These are phyloP conservation scores for Linepithema humile DNA, from an alignment of 1,140 invertebrate genomes.

Conservation along the genomic window DNA sequence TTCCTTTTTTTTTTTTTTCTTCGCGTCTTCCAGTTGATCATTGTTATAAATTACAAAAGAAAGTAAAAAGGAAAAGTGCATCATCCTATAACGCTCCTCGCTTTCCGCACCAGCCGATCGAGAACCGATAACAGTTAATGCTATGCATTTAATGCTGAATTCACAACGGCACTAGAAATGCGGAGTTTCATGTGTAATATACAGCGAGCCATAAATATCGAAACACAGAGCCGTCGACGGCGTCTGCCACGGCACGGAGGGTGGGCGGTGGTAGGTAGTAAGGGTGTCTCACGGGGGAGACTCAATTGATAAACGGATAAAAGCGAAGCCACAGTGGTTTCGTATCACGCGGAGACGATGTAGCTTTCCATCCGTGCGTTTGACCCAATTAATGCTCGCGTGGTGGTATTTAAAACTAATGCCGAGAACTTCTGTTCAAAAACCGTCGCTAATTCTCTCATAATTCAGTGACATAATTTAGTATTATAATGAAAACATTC, in stretches of 20 bases:
- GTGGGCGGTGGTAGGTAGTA: constrained; percentile 35
- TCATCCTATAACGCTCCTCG: not conserved
- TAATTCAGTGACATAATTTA: constrained; percentile 1
- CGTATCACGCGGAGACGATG: constrained; percentile 52
- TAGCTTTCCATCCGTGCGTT: constrained; percentile 40
- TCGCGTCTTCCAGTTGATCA: too few species aligned
- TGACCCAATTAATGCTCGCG: constrained; percentile 59
- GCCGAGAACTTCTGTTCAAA: constrained; percentile 12
- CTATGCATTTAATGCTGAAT: constrained; percentile 57
- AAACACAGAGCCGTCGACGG: constrained; percentile 69
- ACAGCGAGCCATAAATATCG: constrained; percentile 71
- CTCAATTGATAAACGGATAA: constrained; percentile 75
- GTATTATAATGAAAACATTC: constrained; percentile 14
- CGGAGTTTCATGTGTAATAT: constrained; percentile 64
- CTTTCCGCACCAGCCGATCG: constrained; percentile 6
- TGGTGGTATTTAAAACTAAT: constrained; percentile 30
- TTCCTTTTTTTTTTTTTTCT: not conserved
- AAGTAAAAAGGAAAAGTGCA: not conserved
- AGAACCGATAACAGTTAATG: constrained; percentile 52
- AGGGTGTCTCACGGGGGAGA: constrained; percentile 60
- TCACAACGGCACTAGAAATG: constrained; percentile 57
- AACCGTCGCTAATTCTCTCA: constrained; percentile 22
- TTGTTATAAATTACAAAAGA: not conserved
- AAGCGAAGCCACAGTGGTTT: constrained; percentile 59
- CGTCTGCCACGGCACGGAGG: constrained; percentile 44